phyloP scores from a whole-genome alignment of 2,113 vertebrate species.

The Candoia aspera region DNA sequence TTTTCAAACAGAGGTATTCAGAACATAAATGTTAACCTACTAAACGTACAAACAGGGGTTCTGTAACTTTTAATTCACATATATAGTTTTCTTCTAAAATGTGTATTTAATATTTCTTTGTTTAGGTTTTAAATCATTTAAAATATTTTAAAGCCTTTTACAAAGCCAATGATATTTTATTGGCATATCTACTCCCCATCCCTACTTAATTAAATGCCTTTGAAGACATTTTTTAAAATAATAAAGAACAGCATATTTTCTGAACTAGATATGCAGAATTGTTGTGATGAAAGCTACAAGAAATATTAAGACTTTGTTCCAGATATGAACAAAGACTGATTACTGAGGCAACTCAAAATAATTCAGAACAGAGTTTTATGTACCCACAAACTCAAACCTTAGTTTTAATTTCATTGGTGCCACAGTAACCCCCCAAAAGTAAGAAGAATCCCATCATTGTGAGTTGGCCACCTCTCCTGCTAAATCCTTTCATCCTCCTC shows the following conservation, averaged over 20 bases:
- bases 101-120: not conserved
- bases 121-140: not conserved
- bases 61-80: not conserved
- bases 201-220: not conserved
- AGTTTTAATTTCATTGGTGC: no score
- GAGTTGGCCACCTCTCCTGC: no score
- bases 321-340: no score
- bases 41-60: slow-evolving; percentile 4
- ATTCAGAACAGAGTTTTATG: no score
- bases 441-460: no score
- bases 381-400: no score
- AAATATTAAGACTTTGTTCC: no score
- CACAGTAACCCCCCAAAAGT: no score
- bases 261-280: no score
- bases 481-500: no score
- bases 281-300: no score
- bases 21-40: not conserved
- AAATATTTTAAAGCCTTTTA: not conserved
- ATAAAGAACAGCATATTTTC: not conserved
- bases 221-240: not conserved
- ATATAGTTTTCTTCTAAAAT: not conserved
- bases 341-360: no score
- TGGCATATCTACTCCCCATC: not conserved
- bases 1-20: not conserved
- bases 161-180: not conserved